These are phyloP conservation scores for Diglossa cyanea DNA, from an alignment of 2,797 vertebrate genomes.

Conservation along the genomic window DNA sequence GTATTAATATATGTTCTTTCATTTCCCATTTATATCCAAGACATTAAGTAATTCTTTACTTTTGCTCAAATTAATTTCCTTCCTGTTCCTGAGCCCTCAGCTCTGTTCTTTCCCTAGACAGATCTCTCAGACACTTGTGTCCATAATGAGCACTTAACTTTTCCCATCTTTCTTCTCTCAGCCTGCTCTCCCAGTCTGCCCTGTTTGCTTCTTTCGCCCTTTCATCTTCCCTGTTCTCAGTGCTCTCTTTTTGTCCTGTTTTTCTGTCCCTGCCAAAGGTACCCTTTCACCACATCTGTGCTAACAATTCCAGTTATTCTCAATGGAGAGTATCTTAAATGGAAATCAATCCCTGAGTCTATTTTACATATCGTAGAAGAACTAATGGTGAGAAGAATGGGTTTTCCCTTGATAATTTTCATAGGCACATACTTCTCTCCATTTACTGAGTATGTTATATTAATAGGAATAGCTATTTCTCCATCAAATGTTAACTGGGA, in stretches of 20 bases:
- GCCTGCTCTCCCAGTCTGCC: background rate
- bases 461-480: background rate
- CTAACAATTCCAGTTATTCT: background rate
- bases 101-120: background rate
- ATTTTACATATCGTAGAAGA: background rate
- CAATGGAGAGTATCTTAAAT: background rate
- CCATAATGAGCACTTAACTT: background rate
- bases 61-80: background rate
- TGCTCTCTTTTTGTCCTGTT: background rate
- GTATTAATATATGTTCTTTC: background rate
- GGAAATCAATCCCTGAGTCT: background rate
- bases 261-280: background rate
- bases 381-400: background rate
- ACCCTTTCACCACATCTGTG: background rate
- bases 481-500: background rate
- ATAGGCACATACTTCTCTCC: background rate
- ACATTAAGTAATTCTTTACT: background rate
- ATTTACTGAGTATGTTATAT: background rate
- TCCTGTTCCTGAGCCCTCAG: background rate
- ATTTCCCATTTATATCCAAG: background rate
- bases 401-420: background rate
- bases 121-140: background rate
- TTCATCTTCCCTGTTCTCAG: background rate
- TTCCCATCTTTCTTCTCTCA: background rate
- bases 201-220: background rate